Conservation (phyloP, 2,797 vertebrate genomes). For the Tangara arthus region DNA sequence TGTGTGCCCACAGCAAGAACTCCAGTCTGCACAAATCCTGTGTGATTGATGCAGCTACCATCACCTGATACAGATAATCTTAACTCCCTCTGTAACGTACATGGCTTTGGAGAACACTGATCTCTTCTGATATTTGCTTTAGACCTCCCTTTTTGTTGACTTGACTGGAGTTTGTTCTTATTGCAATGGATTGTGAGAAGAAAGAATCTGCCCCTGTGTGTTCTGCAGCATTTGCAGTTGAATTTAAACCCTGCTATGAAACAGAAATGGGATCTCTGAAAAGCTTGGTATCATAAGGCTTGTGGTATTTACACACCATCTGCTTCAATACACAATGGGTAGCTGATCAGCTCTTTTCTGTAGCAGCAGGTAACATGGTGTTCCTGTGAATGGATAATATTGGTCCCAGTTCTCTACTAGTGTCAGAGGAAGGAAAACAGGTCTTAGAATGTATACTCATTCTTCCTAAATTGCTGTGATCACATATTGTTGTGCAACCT, state of each 20-base stretch:
- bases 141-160: background rate
- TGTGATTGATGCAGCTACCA: background rate
- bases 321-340: background rate
- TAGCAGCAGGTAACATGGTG: background rate
- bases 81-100: background rate
- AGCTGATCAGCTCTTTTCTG: background rate
- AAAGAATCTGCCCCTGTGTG: background rate
- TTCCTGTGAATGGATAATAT: background rate
- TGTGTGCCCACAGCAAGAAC: background rate
- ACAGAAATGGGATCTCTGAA: background rate
- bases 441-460: background rate
- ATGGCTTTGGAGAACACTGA: background rate
- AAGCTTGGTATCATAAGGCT: background rate
- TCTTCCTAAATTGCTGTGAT: background rate
- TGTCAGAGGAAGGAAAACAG: background rate
- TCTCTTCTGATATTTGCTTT: background rate
- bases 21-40: background rate
- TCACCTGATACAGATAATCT: background rate
- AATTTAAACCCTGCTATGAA: background rate
- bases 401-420: background rate
- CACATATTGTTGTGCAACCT: background rate
- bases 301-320: background rate
- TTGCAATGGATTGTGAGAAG: background rate
- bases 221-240: slow-evolving; percentile 8
- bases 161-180: background rate